Evolutionary conservation across 2,797 vertebrate genomes (phyloP), one percentile per base, ranked within the genome.

Genomic region (Sardinella longiceps): DNA sequence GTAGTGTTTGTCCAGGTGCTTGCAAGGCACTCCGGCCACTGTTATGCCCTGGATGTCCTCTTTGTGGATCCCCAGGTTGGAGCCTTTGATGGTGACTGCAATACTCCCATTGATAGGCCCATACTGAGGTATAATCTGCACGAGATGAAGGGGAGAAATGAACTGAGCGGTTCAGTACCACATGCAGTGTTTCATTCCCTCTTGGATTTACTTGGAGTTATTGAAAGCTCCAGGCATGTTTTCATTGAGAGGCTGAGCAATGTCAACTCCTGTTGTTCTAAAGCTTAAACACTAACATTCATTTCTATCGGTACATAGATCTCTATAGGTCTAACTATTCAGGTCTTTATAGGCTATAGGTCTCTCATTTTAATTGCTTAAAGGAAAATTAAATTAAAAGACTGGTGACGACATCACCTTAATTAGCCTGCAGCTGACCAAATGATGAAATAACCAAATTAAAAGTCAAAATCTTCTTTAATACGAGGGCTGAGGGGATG

Each of bases 81-180:
- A 97, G 85, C 98, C 98, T 5, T 93, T 95, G 92, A 99, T 98
- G 83, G 98, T 99, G 92, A 99, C 91, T 0, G 94, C 95, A 90
- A 99, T 97, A 89, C 97, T 97, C 80, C 98, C 98, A 1, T 23
- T 89, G 88, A 97, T 87, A 2, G 98, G 98, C 60, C 98, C 98
- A 0, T 91, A 97, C 84, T 89, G 92, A 39, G 98, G 98, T 88
- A 95, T 94, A 93, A 99, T 97, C 98, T 99, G 87, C 43, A 90
- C 86, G 37, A 9, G 74, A 94, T 95, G 30, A 89, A 89, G 85
- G 70, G 30, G 23, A 83, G 86, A 87, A 86, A 80, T 56, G 80
- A 84, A 88, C 15, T 33, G 60, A 39, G 81, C n/a, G n/a, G n/a
- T n/a, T n/a, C 2, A 77, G 5, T 23, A 20, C 70, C 70, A 77